Conservation (phyloP, 2,113 vertebrate species). For the Takifugu flavidus region DNA sequence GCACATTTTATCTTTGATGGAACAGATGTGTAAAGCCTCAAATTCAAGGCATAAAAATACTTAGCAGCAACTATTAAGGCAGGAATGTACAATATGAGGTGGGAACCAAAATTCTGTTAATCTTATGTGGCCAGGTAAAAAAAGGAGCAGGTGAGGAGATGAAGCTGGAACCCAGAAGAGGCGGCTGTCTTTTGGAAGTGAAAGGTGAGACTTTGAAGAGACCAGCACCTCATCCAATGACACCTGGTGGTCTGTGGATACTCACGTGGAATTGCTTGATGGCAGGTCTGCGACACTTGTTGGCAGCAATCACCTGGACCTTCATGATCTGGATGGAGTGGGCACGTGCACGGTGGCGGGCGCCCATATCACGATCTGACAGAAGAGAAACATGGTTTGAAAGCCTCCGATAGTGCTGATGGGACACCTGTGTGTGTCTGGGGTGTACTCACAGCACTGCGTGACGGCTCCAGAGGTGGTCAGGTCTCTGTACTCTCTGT, state of each 20-base stretch:
- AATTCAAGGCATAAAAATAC: no score
- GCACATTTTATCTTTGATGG: no score
- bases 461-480: slow-evolving; percentile 95
- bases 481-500: slow-evolving; percentile 96
- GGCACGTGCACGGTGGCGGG: slow-evolving; percentile 90
- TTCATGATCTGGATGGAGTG: slow-evolving; percentile 99
- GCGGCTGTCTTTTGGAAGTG: no score
- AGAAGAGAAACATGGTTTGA: background rate
- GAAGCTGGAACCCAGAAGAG: background rate
- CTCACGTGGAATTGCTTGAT: slow-evolving; percentile 99
- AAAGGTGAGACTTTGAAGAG: no score
- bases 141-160: no score
- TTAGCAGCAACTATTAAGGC: no score
- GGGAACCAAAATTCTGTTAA: no score
- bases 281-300: slow-evolving; percentile 93
- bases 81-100: no score
- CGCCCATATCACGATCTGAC: slow-evolving; percentile 95
- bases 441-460: slow-evolving; percentile 90
- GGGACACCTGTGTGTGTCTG: background rate
- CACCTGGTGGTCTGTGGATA: slow-evolving; percentile 4
- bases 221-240: no score
- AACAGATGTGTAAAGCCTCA: no score
- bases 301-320: slow-evolving; percentile 91
- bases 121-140: no score
- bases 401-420: background rate